Evolutionary conservation across 1,140 invertebrate genomes (phyloP).

Genomic region (Teleopsis dalmanni): DNA sequence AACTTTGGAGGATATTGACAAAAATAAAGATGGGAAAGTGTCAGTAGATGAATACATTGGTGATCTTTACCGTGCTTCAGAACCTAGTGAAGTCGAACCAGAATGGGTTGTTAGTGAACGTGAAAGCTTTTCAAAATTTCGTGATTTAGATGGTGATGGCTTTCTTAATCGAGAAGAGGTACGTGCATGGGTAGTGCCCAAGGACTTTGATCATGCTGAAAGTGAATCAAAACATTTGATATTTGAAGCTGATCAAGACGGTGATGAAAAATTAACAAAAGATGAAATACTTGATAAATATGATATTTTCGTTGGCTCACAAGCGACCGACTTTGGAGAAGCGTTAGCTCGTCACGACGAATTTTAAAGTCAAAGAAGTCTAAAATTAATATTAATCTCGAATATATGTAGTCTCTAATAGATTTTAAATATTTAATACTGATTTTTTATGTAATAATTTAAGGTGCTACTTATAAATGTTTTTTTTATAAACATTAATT

Average conservation of each 20-base stretch:
- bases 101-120: slow-evolving; percentile 94
- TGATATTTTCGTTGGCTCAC: slow-evolving; percentile 96
- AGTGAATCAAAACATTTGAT: slow-evolving; percentile 95
- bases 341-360: slow-evolving; percentile 90
- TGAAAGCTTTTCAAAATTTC: slow-evolving; percentile 66
- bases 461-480: too few species aligned
- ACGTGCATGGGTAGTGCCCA: slow-evolving; percentile 89
- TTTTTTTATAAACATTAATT: too few species aligned
- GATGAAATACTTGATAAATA: slow-evolving; percentile 92
- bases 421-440: too few species aligned
- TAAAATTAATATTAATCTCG: too few species aligned
- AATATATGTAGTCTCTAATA: too few species aligned
- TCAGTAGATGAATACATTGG: slow-evolving; percentile 72
- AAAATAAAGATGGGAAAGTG: slow-evolving; percentile 83
- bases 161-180: slow-evolving; percentile 82
- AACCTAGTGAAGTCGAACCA: slow-evolving; percentile 72
- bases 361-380: too few species aligned
- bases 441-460: too few species aligned
- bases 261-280: slow-evolving; percentile 83
- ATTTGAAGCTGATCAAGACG: slow-evolving; percentile 84
- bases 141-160: slow-evolving; percentile 62
- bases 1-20: slow-evolving; percentile 97
- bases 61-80: slow-evolving; percentile 76
- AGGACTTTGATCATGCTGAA: slow-evolving; percentile 93
- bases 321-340: slow-evolving; percentile 98